Evolutionary conservation across 2,888 invertebrate species (phyloP).

Genomic region (Aporophyla nigra): DNA sequence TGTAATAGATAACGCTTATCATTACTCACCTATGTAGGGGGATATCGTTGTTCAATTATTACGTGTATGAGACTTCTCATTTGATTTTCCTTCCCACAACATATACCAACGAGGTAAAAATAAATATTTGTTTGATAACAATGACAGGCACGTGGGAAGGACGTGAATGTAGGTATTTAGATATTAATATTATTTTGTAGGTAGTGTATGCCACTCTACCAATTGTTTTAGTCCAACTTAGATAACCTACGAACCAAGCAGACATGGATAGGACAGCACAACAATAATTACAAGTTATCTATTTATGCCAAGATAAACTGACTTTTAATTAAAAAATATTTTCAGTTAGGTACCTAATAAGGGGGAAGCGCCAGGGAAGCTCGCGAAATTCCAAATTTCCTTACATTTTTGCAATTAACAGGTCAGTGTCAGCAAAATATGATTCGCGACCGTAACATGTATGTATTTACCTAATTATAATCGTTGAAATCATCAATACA

Average conservation of each 20-base stretch:
- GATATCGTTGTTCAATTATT: constrained; percentile 16
- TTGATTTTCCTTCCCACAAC: constrained; percentile 39
- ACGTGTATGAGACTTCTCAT: constrained; percentile 12
- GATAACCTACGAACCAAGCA: constrained; percentile 69
- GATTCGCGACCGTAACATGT: too few relatives aligned
- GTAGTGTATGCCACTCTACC: constrained; percentile 7
- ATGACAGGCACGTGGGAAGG: constrained; percentile 19
- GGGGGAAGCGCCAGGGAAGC: too few relatives aligned
- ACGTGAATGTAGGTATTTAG: constrained; percentile 22
- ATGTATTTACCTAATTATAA: too few relatives aligned
- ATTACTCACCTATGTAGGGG: constrained; percentile 16
- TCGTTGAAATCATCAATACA: too few relatives aligned
- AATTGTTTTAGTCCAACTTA: constrained; percentile 51
- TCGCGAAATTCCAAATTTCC: too few relatives aligned
- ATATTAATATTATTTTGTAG: constrained; percentile 17
- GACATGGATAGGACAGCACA: constrained; percentile 48
- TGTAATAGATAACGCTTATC: constrained; percentile 74
- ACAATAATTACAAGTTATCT: constrained; percentile 42
- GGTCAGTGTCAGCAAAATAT: too few relatives aligned
- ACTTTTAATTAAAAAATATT: constrained; percentile 17
- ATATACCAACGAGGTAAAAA: constrained; percentile 31
- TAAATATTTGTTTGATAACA: constrained; percentile 61
- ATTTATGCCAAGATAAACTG: constrained; percentile 37
- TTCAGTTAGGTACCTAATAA: neutral
- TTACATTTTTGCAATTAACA: too few relatives aligned